These are phyloP conservation scores for Drosophila quadrilineata DNA, from an alignment of 1,140 invertebrate genomes.

Conservation along the genomic window DNA sequence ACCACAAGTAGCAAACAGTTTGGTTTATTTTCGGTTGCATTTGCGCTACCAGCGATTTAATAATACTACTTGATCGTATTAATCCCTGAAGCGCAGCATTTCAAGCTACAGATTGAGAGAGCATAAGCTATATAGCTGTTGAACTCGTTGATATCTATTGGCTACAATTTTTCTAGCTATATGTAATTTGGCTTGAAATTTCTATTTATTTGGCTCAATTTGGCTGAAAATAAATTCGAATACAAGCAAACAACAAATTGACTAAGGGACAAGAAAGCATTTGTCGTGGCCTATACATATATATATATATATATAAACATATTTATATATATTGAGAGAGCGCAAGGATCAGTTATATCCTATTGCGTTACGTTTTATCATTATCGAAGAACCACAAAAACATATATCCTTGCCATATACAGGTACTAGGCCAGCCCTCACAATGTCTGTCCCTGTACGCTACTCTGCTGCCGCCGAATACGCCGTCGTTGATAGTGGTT, in stretches of 20 bases:
- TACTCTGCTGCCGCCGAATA: constrained; percentile 81
- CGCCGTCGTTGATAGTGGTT: constrained; percentile 80
- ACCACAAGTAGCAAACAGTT: constrained; percentile 81
- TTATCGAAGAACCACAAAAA: constrained; percentile 33
- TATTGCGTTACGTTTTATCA: constrained; percentile 30
- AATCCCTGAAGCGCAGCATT: constrained; percentile 56
- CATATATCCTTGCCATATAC: constrained; percentile 53
- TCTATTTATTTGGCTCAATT: constrained; percentile 30
- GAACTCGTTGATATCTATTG: constrained; percentile 63
- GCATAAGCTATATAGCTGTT: constrained; percentile 7
- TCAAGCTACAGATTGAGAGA: constrained; percentile 74
- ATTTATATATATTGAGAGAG: no score
- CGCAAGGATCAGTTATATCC: no score
- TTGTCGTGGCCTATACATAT: constrained; percentile 41
- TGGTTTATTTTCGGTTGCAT: constrained; percentile 78
- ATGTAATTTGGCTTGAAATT: constrained; percentile 51
- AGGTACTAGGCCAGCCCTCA: constrained; percentile 82
- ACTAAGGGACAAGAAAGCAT: constrained; percentile 25
- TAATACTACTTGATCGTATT: constrained; percentile 12
- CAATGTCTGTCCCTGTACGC: constrained; percentile 82
- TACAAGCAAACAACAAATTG: constrained; percentile 29
- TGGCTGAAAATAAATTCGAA: constrained; percentile 70
- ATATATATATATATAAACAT: no score
- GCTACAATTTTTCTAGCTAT: not conserved
- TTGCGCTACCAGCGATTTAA: constrained; percentile 36